phyloP scores from a whole-genome alignment of 2,888 invertebrate species.

The Anoplius nigerrimus region DNA sequence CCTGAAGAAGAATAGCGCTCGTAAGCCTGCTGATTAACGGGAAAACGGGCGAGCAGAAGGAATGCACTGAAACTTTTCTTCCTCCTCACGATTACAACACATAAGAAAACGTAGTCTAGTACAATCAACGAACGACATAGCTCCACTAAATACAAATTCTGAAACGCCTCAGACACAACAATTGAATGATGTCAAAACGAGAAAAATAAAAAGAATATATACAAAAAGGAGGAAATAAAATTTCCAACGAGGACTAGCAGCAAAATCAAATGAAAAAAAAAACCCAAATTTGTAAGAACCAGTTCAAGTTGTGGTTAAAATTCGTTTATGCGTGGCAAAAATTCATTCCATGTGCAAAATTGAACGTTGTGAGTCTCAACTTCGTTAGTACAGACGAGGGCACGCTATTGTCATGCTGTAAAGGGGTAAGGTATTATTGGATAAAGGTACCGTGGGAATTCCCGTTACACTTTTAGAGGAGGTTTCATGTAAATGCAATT shows the following conservation, averaged over 20 bases:
- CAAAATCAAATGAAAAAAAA: constrained; percentile 40
- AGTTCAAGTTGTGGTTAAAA: constrained; percentile 50
- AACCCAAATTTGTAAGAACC: constrained; percentile 47
- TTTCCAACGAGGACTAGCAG: constrained; percentile 48
- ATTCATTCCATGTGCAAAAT: too few species aligned
- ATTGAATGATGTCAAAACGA: background rate
- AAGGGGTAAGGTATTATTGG: too few species aligned
- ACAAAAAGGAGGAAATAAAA: constrained; percentile 47
- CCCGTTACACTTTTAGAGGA: too few species aligned
- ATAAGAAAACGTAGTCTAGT: too few species aligned
- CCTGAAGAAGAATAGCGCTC: constrained; percentile 59
- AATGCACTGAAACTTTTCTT: constrained; percentile 44
- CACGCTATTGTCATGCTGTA: too few species aligned
- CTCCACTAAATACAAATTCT: too few species aligned
- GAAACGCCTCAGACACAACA: background rate
- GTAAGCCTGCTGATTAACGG: constrained; percentile 8
- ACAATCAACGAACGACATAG: too few species aligned
- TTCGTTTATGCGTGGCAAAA: too few species aligned
- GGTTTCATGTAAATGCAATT: too few species aligned
- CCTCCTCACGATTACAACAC: constrained; percentile 16
- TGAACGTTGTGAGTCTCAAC: too few species aligned
- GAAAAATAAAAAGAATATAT: background rate
- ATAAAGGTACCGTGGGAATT: too few species aligned
- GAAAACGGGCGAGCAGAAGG: constrained; percentile 9
- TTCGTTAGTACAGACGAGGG: too few species aligned